Evolutionary conservation across 1,140 invertebrate genomes (phyloP).

Genomic region (Pomacea maculata): DNA sequence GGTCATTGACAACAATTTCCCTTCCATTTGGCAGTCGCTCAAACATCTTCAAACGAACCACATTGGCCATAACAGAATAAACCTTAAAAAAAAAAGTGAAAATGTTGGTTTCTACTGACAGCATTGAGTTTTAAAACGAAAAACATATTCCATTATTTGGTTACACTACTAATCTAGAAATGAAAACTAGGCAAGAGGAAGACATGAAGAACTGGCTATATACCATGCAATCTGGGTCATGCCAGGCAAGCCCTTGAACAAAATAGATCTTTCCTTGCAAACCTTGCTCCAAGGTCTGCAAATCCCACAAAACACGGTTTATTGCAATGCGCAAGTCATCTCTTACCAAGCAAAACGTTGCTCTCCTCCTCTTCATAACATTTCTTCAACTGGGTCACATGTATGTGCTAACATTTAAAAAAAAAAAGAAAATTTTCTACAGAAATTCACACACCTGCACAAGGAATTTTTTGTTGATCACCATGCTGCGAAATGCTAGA

Average conservation of each 20-base stretch:
- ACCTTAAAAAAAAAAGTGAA: conserved; percentile 68
- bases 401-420: conserved; percentile 68
- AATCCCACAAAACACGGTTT: too few species aligned
- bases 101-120: background rate
- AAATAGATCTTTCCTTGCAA: too few species aligned
- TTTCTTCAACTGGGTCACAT: too few species aligned
- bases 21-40: conserved; percentile 51
- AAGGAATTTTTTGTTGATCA: conserved; percentile 42
- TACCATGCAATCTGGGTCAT: too few species aligned
- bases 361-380: too few species aligned
- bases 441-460: conserved; percentile 40
- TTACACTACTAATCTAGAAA: background rate
- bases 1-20: conserved; percentile 53
- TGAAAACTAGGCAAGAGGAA: background rate
- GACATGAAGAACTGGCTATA: background rate
- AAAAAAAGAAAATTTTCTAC: background rate
- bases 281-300: too few species aligned
- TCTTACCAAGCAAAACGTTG: too few species aligned
- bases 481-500: conserved; percentile 65
- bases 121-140: background rate
- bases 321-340: too few species aligned
- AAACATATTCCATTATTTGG: background rate
- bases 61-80: conserved; percentile 80
- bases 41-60: conserved; percentile 75
- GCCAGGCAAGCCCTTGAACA: too few species aligned